Percentiles rank a stretch among this genome's conserved stretches.
phyloP scores from a whole-genome alignment of 2,113 vertebrate genomes.

The Chinchilla lanigera region DNA sequence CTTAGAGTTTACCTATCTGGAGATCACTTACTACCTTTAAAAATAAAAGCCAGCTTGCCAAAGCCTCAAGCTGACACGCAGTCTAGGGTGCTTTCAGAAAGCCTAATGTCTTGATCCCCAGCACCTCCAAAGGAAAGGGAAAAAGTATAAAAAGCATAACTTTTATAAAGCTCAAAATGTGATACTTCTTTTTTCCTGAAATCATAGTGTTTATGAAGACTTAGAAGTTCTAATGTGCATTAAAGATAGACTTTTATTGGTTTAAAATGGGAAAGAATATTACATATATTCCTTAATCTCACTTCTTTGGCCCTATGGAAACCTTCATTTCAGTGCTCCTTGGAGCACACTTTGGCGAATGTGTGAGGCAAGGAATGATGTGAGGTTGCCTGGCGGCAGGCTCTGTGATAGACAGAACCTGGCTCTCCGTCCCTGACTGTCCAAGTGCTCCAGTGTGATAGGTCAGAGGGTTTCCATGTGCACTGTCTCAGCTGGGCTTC shows the following conservation, averaged over 20 bases:
- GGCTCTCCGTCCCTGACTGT: conserved; percentile 54
- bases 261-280: conserved; percentile 39
- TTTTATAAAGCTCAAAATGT: conserved; percentile 4
- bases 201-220: not conserved
- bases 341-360: conserved; percentile 65
- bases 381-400: conserved; percentile 57
- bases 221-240: conserved; percentile 24
- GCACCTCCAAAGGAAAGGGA: not conserved
- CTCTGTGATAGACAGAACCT: conserved; percentile 26
- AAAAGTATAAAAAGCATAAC: not conserved
- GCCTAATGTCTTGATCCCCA: not conserved
- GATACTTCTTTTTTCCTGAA: conserved; percentile 19
- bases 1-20: not conserved
- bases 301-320: conserved; percentile 11
- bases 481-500: conserved; percentile 28
- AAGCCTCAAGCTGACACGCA: not conserved
- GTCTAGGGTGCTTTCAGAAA: not conserved
- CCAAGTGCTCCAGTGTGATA: conserved; percentile 10
- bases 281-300: conserved; percentile 35
- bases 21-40: not conserved
- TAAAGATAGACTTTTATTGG: conserved; percentile 16
- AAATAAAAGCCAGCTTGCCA: not conserved
- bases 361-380: conserved; percentile 40
- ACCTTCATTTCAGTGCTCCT: conserved; percentile 42
- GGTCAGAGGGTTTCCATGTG: not conserved